Evolutionary conservation across 2,113 vertebrate species (phyloP).

Genomic region (Pleuronectes platessa): DNA sequence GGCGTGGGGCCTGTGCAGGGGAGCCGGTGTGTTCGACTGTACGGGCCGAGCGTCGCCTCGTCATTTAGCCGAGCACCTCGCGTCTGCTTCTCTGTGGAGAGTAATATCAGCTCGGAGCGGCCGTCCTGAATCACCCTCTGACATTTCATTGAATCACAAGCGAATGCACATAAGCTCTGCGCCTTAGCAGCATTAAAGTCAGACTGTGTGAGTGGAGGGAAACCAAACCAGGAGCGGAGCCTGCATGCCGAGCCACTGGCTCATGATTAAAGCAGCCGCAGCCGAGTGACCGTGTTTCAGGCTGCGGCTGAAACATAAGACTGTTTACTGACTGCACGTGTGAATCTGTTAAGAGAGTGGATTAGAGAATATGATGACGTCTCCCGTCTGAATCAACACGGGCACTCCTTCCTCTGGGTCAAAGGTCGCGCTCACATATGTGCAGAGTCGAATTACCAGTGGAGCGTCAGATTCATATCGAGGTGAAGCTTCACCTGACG

Average conservation of each 20-base stretch:
- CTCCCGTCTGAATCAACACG: neutral
- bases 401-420: neutral
- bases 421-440: neutral
- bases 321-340: neutral
- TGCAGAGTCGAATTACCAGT: conserved; percentile 14
- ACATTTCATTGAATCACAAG: conserved; percentile 66
- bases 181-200: conserved; percentile 33
- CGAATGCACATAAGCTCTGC: conserved; percentile 43
- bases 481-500: conserved; percentile 7
- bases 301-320: neutral
- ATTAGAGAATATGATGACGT: no score
- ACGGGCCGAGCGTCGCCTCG: conserved; percentile 27
- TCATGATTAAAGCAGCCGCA: neutral
- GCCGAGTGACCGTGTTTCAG: no score
- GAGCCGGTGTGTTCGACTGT: conserved; percentile 25
- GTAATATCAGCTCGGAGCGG: conserved; percentile 51
- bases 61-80: conserved; percentile 37
- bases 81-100: conserved; percentile 42
- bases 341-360: neutral
- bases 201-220: conserved; percentile 35
- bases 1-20: neutral
- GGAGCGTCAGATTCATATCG: conserved; percentile 21
- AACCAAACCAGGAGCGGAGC: conserved; percentile 15
- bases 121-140: conserved; percentile 60
- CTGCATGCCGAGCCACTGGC: conserved; percentile 15